phyloP scores from a whole-genome alignment of 23 tunicate genomes.

The Phallusia fumigata region DNA sequence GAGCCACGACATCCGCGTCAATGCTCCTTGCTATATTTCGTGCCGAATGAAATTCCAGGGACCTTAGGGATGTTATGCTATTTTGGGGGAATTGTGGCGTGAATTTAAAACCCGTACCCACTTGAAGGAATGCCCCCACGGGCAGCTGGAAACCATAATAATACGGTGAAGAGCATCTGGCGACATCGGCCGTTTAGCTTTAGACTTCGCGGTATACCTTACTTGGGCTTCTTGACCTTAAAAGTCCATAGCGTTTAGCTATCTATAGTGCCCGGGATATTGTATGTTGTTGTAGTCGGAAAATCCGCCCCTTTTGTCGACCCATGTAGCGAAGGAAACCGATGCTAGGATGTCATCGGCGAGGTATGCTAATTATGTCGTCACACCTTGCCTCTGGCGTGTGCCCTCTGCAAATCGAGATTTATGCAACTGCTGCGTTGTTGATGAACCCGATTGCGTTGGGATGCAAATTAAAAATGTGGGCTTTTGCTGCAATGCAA shows the following conservation, averaged over 20 bases:
- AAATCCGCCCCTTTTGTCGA: background rate
- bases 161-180: background rate
- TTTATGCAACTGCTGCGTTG: no score
- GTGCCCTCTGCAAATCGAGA: no score
- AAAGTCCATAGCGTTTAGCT: background rate
- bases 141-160: background rate
- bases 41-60: no score
- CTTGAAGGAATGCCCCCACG: background rate
- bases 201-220: background rate
- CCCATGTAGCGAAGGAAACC: slow-evolving; percentile 17
- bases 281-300: background rate
- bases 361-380: slow-evolving; percentile 22
- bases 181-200: background rate
- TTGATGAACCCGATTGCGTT: no score
- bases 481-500: no score
- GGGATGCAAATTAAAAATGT: no score
- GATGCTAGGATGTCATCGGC: slow-evolving; percentile 24
- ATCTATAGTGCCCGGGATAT: background rate
- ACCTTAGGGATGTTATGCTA: no score
- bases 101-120: no score
- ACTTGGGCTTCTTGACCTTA: background rate
- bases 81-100: no score
- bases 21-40: no score
- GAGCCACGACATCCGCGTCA: no score
- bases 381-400: no score